A percentile compares a stretch with the other conserved stretches of the same genome.
phyloP scores from a whole-genome alignment of 2,113 vertebrate species.

The Gambusia affinis region DNA sequence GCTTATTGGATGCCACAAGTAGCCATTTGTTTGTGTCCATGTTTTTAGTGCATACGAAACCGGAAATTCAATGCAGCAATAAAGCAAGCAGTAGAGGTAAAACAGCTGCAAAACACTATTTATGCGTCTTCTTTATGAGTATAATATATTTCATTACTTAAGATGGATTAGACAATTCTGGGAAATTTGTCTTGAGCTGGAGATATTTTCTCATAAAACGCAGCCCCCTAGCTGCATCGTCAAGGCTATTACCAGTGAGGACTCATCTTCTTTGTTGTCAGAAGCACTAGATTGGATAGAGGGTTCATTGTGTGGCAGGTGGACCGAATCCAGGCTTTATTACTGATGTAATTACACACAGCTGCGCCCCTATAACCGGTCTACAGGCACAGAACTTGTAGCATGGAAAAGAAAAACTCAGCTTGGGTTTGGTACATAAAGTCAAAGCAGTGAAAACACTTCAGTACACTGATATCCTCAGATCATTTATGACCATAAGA shows the following conservation, averaged over 20 bases:
- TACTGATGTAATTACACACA: constrained; percentile 80
- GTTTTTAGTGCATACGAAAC: background rate
- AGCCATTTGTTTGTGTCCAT: background rate
- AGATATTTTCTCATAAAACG: constrained; percentile 60
- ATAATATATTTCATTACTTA: constrained; percentile 39
- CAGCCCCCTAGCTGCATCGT: constrained; percentile 51
- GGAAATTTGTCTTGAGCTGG: constrained; percentile 47
- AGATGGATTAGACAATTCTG: constrained; percentile 63
- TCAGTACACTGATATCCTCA: constrained; percentile 17
- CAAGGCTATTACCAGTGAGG: constrained; percentile 64
- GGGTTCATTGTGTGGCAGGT: constrained; percentile 76
- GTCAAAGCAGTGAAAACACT: constrained; percentile 47
- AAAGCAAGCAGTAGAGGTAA: background rate
- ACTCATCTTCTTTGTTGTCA: constrained; percentile 68
- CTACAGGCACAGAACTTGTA: constrained; percentile 43
- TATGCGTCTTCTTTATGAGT: background rate
- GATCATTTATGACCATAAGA: constrained; percentile 24
- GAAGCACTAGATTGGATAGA: constrained; percentile 51
- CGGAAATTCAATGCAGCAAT: background rate
- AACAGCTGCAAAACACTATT: background rate
- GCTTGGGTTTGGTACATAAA: constrained; percentile 18
- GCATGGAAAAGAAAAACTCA: constrained; percentile 45
- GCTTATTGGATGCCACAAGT: too few species aligned
- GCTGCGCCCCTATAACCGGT: constrained; percentile 70
- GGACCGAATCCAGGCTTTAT: constrained; percentile 79